Percentiles rank a stretch among this genome's conserved stretches.
Evolutionary conservation across 2,888 invertebrate species (phyloP).

Genomic region (Netelia melanura): DNA sequence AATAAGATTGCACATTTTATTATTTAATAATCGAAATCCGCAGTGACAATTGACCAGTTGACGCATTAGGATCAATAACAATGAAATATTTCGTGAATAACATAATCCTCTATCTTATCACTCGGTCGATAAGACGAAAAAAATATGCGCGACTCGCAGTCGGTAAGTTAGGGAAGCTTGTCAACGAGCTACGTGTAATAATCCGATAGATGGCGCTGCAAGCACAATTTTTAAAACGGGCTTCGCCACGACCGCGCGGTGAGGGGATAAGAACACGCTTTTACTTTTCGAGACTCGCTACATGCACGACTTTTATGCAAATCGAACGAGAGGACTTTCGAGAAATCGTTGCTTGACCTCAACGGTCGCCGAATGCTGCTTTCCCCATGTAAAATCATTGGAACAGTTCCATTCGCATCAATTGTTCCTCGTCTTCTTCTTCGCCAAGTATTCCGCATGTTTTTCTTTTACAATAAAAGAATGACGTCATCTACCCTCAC

Average conservation of each 20-base stretch:
- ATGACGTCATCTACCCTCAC: conserved; percentile 66
- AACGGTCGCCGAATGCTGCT: not conserved
- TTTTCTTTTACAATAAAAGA: conserved; percentile 59
- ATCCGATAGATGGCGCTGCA: not conserved
- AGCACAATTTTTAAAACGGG: not conserved
- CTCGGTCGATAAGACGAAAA: not conserved
- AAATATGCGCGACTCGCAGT: not conserved
- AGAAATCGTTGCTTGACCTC: not conserved
- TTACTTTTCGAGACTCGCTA: not conserved
- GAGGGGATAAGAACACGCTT: not conserved
- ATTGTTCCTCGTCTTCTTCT: not conserved
- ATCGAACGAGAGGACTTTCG: not conserved
- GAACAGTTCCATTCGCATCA: not conserved
- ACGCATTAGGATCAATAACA: conserved; percentile 63
- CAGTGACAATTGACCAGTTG: conserved; percentile 50
- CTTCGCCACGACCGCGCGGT: not conserved
- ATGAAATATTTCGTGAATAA: not conserved
- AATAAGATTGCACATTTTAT: conserved; percentile 13
- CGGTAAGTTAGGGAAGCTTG: not conserved
- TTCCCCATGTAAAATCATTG: not conserved
- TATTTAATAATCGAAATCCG: conserved; percentile 56
- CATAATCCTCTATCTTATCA: conserved; percentile 22
- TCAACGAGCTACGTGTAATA: not conserved
- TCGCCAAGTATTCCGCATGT: not conserved
- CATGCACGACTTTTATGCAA: not conserved